These are phyloP conservation scores for Panulirus ornatus DNA, from an alignment of 1,140 invertebrate genomes.

Conservation along the genomic window DNA sequence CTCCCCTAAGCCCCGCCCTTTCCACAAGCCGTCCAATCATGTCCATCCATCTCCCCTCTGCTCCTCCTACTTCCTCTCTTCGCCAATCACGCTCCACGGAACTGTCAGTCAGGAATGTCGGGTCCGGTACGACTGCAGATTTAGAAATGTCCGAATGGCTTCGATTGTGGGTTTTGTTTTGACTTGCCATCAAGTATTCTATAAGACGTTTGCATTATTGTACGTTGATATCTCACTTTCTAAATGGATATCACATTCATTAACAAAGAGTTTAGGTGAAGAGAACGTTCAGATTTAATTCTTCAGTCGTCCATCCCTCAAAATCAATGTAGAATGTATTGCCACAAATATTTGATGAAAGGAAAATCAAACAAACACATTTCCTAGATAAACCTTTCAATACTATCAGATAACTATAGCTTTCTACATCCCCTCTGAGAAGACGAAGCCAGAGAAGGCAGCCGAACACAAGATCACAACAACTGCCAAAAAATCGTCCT, in stretches of 20 bases:
- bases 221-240: no score
- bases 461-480: constrained; percentile 1
- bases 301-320: no score
- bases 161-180: neutral
- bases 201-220: no score
- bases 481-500: neutral
- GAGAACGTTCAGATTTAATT: no score
- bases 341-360: no score
- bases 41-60: constrained; percentile 32
- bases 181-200: neutral
- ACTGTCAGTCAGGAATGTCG: constrained; percentile 60
- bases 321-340: no score
- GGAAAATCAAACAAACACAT: no score
- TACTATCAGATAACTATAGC: neutral
- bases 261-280: no score
- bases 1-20: constrained; percentile 45
- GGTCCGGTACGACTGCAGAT: constrained; percentile 4
- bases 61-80: constrained; percentile 30
- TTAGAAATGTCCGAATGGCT: constrained; percentile 32
- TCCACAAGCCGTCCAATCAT: constrained; percentile 47
- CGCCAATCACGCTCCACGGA: constrained; percentile 37
- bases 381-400: no score
- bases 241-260: no score
- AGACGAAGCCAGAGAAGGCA: neutral
- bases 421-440: no score